Evolutionary conservation across 2,113 vertebrate species (phyloP).

Genomic region (Xiphophorus maculatus): DNA sequence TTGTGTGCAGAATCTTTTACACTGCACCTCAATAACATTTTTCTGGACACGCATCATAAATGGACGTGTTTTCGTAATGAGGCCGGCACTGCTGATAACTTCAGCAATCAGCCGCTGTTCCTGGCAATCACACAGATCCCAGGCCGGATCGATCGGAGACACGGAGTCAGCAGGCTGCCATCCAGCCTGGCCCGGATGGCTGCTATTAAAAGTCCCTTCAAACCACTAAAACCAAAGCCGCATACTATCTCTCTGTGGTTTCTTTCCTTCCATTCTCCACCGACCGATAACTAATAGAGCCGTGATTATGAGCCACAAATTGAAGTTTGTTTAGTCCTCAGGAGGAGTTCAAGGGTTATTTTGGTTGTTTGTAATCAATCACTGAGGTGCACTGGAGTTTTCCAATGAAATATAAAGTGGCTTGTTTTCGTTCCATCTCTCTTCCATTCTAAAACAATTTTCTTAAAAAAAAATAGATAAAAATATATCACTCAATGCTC

Average conservation of each 20-base stretch:
- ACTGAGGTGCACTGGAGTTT: constrained; percentile 18
- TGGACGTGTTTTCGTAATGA: constrained; percentile 39
- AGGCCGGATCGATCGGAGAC: constrained; percentile 68
- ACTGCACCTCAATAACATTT: not conserved
- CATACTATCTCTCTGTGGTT: constrained; percentile 56
- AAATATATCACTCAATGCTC: not conserved
- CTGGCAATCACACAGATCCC: constrained; percentile 58
- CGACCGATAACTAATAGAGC: constrained; percentile 58
- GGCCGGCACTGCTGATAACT: constrained; percentile 50
- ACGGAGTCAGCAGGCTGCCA: constrained; percentile 62
- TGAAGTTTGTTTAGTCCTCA: constrained; percentile 61
- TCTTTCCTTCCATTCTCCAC: constrained; percentile 45
- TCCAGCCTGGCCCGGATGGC: constrained; percentile 66
- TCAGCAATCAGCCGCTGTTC: constrained; percentile 63
- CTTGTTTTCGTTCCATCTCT: constrained; percentile 16
- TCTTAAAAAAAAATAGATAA: not conserved
- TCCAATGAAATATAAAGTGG: constrained; percentile 22
- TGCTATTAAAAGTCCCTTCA: constrained; percentile 62
- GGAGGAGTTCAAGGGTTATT: constrained; percentile 32
- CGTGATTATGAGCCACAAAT: constrained; percentile 48
- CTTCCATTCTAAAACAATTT: constrained; percentile 16
- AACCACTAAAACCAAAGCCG: constrained; percentile 52
- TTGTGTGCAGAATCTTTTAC: not conserved
- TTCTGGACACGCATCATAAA: constrained; percentile 6
- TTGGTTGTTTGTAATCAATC: constrained; percentile 60